Base-by-base conservation (phyloP, 2,797 vertebrate species). In the Pseudochirops cupreus region DNA sequence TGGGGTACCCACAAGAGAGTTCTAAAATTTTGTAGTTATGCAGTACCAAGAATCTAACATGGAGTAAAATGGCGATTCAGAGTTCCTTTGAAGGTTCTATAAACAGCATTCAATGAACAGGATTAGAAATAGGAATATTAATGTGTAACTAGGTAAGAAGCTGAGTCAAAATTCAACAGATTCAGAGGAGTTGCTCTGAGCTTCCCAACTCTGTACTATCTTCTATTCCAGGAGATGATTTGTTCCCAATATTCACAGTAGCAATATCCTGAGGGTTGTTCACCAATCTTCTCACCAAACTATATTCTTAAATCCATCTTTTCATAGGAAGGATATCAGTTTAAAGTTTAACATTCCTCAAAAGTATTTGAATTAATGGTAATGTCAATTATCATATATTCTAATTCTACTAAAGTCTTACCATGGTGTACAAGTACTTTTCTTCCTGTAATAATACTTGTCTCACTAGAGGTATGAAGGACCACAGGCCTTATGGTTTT, bases 21-120 rank as follows among this genome's bases (percentile, higher is more conserved):
- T 95, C 54, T 82, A 92, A 96, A 82, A 54, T 93, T 74, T 94
- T 29, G 46, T 93, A 91, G 95, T n/a, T 52, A 96, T 16, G 52
- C 7, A 95, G 50, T 91, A 57, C 93, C 50, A 53, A 24, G 56
- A 91, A 46, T 92, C 62, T 10, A 96, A 93, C 91, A 89, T 58
- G 26, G 52, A 90, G 53, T 31, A 95, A 67, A 91, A 93, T 16
- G 0, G 28, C 91, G 96, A 59, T 10, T 12, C 28, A 58, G 31
- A 33, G 59, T 14, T 93, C 92, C 90, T 90, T 28, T 56, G 6
- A 93, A 92, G 57, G 26, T 91, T 14, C 50, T 92, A 57, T 62
- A 95, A 91, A 94, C 1, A 94, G 31, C 16, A 58, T 1, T 74
- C 1, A 5, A 1, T 74, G 16, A 74, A 94, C 2, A 26, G 39